phyloP scores from a whole-genome alignment of 1,140 invertebrate species.

The Coelopa frigida region DNA sequence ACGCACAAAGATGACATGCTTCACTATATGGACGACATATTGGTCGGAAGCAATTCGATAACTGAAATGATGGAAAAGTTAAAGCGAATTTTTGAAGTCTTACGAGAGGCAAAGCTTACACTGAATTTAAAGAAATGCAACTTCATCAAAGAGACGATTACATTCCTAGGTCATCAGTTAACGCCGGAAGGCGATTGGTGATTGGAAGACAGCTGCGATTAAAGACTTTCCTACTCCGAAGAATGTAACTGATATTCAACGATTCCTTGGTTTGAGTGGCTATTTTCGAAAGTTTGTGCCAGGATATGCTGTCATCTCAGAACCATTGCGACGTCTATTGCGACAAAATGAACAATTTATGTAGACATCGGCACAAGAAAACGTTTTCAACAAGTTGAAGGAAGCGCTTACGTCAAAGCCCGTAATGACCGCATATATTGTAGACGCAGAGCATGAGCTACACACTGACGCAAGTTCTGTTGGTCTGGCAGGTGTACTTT shows the following conservation, averaged over 20 bases:
- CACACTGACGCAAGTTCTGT: slow-evolving; percentile 32
- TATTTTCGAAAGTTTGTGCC: slow-evolving; percentile 27
- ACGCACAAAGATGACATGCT: slow-evolving; percentile 4
- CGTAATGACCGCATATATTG: slow-evolving; percentile 1
- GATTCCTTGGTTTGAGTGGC: slow-evolving; percentile 17
- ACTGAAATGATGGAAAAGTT: slow-evolving; percentile 3
- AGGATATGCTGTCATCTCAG: slow-evolving; percentile 22
- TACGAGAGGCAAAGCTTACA: slow-evolving; percentile 31
- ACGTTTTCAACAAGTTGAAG: slow-evolving; percentile 29
- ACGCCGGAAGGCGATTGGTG: slow-evolving; percentile 8
- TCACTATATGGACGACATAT: slow-evolving; percentile 15
- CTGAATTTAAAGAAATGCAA: slow-evolving; percentile 45
- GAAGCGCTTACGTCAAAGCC: slow-evolving; percentile 16
- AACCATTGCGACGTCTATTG: slow-evolving; percentile 6
- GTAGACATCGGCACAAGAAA: slow-evolving; percentile 23
- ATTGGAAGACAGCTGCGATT: slow-evolving; percentile 18
- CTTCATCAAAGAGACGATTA: slow-evolving; percentile 30
- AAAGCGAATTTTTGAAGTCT: neutral
- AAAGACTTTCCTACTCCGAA: slow-evolving; percentile 8
- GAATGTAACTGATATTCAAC: slow-evolving; percentile 4
- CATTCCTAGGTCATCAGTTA: slow-evolving; percentile 12
- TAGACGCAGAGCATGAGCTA: slow-evolving; percentile 16
- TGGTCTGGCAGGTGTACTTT: slow-evolving; percentile 23
- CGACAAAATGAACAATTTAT: slow-evolving; percentile 21
- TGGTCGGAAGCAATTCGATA: neutral